phyloP scores from a whole-genome alignment of 2,888 invertebrate species.

The Sarcophaga carnaria region DNA sequence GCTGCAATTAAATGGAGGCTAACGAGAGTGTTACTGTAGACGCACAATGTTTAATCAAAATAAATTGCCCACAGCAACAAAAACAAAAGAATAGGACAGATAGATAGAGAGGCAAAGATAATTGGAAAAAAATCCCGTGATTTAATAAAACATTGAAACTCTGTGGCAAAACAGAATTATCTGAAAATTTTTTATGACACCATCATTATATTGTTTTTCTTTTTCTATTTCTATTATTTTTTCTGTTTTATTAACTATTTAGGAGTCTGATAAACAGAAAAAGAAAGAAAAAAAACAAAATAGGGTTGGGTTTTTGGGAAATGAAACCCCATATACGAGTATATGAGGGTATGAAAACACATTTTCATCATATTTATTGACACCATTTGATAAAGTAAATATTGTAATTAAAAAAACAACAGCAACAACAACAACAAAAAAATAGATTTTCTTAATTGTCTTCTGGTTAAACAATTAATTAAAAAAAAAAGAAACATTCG shows the following conservation, averaged over 20 bases:
- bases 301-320: background rate
- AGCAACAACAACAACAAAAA: background rate
- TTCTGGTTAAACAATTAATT: background rate
- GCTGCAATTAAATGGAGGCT: background rate
- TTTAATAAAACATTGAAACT: conserved; percentile 20
- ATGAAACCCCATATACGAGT: background rate
- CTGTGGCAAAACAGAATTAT: background rate
- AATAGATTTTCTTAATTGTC: background rate
- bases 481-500: background rate
- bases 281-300: background rate
- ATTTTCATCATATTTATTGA: conserved; percentile 31
- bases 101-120: background rate
- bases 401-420: background rate
- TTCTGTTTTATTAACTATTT: no score
- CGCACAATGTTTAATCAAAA: conserved; percentile 35
- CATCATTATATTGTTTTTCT: background rate
- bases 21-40: background rate
- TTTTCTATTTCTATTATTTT: no score
- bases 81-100: background rate
- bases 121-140: conserved; percentile 41
- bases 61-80: conserved; percentile 21
- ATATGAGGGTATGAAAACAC: no score
- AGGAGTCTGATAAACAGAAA: no score
- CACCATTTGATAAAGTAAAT: conserved; percentile 44
- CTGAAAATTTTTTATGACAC: background rate